A percentile compares a stretch with the other conserved stretches of the same genome.
Evolutionary conservation across 2,888 invertebrate genomes (phyloP).

Genomic region (Lottia scabra): DNA sequence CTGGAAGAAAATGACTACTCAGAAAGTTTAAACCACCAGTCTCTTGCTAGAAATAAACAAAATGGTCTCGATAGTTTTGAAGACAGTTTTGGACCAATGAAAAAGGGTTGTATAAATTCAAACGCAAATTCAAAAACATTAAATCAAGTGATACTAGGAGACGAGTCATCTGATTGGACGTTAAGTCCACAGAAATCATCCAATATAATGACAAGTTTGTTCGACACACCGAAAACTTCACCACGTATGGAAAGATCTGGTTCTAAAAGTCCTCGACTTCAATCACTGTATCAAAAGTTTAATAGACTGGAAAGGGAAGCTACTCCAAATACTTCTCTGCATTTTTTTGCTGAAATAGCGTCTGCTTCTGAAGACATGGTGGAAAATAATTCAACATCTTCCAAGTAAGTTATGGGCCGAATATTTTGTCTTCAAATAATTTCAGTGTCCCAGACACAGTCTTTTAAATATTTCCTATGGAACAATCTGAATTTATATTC

Average conservation of each 20-base stretch:
- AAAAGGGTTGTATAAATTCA: neutral
- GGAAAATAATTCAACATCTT: too few species aligned
- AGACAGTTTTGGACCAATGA: neutral
- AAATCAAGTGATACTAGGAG: neutral
- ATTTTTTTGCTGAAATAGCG: neutral
- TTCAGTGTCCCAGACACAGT: too few species aligned
- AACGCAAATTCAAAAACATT: neutral
- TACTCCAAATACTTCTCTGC: neutral
- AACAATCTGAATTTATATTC: too few species aligned
- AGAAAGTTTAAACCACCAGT: neutral
- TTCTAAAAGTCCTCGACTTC: neutral
- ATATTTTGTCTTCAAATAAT: too few species aligned
- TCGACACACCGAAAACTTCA: neutral
- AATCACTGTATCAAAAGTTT: neutral
- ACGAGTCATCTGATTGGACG: neutral
- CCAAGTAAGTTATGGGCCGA: too few species aligned
- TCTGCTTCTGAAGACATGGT: too few species aligned
- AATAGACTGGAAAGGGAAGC: neutral
- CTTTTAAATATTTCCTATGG: too few species aligned
- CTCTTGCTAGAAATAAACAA: neutral
- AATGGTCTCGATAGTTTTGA: neutral
- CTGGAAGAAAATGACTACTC: neutral
- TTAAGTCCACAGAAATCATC: neutral
- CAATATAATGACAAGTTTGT: neutral
- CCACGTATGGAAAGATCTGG: neutral